These are phyloP conservation scores for Andrena fulva DNA, from an alignment of 2,888 invertebrate species.

Conservation along the genomic window DNA sequence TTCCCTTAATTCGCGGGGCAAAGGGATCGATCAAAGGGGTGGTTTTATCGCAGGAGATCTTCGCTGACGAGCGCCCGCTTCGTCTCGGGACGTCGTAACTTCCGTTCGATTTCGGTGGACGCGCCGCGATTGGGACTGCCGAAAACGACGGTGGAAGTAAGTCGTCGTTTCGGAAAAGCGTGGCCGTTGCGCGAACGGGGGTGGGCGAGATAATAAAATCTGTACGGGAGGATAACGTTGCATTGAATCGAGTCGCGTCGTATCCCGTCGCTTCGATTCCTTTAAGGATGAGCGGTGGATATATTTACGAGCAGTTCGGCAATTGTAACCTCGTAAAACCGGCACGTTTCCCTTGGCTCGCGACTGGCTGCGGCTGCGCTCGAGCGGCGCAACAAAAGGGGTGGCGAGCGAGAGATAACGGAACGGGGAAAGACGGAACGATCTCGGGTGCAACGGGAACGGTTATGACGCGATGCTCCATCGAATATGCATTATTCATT, in stretches of 20 bases:
- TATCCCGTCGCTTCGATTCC: constrained; percentile 37
- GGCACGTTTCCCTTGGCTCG: constrained; percentile 22
- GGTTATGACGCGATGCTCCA: constrained; percentile 55
- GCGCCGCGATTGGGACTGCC: neutral
- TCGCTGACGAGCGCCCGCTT: neutral
- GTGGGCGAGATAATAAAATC: constrained; percentile 30
- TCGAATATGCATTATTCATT: constrained; percentile 63
- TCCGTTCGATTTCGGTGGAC: constrained; percentile 2
- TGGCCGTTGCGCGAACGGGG: neutral
- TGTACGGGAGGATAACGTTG: neutral
- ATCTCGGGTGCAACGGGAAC: constrained; percentile 23
- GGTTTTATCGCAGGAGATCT: neutral
- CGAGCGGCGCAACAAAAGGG: constrained; percentile 29
- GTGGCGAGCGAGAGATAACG: constrained; percentile 31
- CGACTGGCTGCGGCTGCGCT: constrained; percentile 19
- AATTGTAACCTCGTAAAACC: constrained; percentile 54
- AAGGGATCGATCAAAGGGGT: neutral
- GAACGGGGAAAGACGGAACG: constrained; percentile 28
- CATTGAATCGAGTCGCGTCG: constrained; percentile 48
- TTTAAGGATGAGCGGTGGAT: constrained; percentile 55
- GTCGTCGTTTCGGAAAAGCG: constrained; percentile 1
- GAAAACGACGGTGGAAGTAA: neutral
- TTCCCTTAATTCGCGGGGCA: neutral
- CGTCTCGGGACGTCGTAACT: neutral
- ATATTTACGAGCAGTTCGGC: constrained; percentile 52